A percentile compares a stretch with the other conserved stretches of the same genome.
These are phyloP conservation scores for Calypte anna DNA, from an alignment of 2,113 vertebrate genomes.

Conservation along the genomic window DNA sequence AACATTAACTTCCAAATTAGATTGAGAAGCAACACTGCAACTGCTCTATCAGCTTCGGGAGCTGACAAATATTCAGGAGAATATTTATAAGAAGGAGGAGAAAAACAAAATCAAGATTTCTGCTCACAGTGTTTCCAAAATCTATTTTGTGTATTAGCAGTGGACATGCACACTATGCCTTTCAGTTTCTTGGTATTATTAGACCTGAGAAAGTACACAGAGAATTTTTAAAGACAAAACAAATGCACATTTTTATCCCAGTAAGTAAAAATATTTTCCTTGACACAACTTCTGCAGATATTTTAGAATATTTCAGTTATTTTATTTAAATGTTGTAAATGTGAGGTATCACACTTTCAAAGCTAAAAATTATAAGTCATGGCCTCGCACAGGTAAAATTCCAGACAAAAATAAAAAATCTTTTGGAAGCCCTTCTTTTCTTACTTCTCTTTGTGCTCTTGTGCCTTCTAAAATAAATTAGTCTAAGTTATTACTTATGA, in stretches of 20 bases:
- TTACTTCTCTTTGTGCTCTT: not conserved
- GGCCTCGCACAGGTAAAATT: not conserved
- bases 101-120: not conserved
- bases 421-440: not conserved
- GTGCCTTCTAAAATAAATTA: not conserved
- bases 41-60: not conserved
- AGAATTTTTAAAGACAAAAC: not conserved
- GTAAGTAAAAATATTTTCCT: not conserved
- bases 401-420: not conserved
- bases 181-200: not conserved
- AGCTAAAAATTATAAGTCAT: not conserved
- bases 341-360: not conserved
- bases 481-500: not conserved
- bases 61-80: not conserved
- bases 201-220: not conserved
- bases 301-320: not conserved
- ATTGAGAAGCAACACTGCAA: not conserved
- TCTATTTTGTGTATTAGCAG: not conserved
- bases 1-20: not conserved
- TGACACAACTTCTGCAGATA: not conserved
- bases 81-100: not conserved
- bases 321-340: not conserved
- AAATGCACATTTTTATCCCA: not conserved
- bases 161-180: not conserved
- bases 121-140: not conserved